Evolutionary conservation across 2,113 vertebrate genomes (phyloP), one percentile per base, ranked within the genome.

Genomic region (Tonatia bakeri): DNA sequence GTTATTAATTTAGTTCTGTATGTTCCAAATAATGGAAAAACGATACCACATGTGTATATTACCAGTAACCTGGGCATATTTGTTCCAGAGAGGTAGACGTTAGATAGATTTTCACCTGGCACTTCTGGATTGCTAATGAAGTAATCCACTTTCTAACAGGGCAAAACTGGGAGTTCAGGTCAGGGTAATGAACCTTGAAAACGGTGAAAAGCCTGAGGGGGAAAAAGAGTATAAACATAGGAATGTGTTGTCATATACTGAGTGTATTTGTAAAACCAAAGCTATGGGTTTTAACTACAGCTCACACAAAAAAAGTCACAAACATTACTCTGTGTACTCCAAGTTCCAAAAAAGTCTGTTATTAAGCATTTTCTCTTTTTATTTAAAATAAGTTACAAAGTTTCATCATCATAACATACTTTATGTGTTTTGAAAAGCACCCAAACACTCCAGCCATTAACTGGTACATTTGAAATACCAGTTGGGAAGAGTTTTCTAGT

Each of bases 1-100:
- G 98, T 98, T 99, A 98, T 98, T 99, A 98, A 99, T 99, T 99
- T 99, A 98, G 98, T 96, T 96, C 98, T 98, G 98, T 98, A 98
- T 98, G 98, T 98, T 99, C 98, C 97, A 99, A 98, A 99, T 99
- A 98, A 98, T 98, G 96, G 98, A 36, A 98, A 99, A 99, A 98
- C 8, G 98, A 98, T 99, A 97, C 98, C 98, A 98, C 98, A 99
- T 99, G 98, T 98, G 98, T 98, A 87, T 96, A 98, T 89, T 96
- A 97, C 97, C 95, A 97, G 96, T 97, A 98, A 98, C 95, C 16
- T 70, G 97, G 98, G 96, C 97, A 96, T 93, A 75, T 90, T 98
- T 64, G 36, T 97, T 96, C 95, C 0, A 50, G 94, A 84, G 69
- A 98, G 97, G 98, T 97, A 96, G 97, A 96, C 73, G 93, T 92